phyloP scores from a whole-genome alignment of 2,113 vertebrate species.

The Austrofundulus limnaeus region DNA sequence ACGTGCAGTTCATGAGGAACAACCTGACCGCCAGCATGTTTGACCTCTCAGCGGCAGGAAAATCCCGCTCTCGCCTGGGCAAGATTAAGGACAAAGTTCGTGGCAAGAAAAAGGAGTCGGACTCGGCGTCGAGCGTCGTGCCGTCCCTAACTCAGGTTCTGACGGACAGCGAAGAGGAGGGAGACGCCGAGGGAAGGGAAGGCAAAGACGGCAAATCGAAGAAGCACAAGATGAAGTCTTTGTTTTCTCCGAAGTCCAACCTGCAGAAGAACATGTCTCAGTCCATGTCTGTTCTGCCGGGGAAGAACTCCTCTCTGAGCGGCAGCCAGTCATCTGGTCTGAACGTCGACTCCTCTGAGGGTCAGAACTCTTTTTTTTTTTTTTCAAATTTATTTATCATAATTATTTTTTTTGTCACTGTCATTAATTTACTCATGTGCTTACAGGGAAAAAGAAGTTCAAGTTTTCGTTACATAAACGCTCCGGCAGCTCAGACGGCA shows the following conservation, averaged over 20 bases:
- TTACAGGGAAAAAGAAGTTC: slow-evolving; percentile 80
- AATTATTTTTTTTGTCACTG: not conserved
- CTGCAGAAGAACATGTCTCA: slow-evolving; percentile 87
- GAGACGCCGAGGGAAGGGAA: not conserved
- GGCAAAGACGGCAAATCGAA: slow-evolving; percentile 81
- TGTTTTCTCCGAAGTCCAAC: slow-evolving; percentile 90
- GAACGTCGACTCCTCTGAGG: slow-evolving; percentile 74
- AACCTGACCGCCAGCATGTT: slow-evolving; percentile 98
- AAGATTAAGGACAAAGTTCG: slow-evolving; percentile 93
- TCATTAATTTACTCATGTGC: slow-evolving; percentile 1
- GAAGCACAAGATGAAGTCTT: slow-evolving; percentile 82
- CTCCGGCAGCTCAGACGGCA: slow-evolving; percentile 80
- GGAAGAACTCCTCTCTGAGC: slow-evolving; percentile 66
- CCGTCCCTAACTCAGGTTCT: slow-evolving; percentile 75
- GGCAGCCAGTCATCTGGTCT: slow-evolving; percentile 77
- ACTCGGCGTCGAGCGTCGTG: slow-evolving; percentile 77
- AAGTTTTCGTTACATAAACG: slow-evolving; percentile 83
- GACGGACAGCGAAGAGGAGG: slow-evolving; percentile 89
- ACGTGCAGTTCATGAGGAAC: slow-evolving; percentile 94
- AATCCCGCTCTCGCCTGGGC: slow-evolving; percentile 86
- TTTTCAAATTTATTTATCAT: not conserved
- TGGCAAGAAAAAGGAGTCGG: slow-evolving; percentile 85
- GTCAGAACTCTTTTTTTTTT: slow-evolving; percentile 54
- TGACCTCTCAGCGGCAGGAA: slow-evolving; percentile 89
- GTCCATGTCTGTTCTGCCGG: slow-evolving; percentile 86